phyloP scores from a whole-genome alignment of 1,140 invertebrate genomes.

The Solenopsis invicta region DNA sequence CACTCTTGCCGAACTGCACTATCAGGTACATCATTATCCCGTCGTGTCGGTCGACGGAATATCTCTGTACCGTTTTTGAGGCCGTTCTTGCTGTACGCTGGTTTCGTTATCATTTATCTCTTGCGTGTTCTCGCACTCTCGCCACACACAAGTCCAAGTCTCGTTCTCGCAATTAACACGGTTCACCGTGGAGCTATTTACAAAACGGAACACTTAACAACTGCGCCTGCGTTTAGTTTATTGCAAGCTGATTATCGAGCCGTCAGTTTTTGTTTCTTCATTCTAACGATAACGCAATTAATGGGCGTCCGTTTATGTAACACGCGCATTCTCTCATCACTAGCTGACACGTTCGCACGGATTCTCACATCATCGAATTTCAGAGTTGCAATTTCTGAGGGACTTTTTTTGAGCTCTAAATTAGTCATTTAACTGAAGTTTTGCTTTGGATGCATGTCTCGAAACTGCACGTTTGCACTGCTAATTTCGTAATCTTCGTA shows the following conservation, averaged over 20 bases:
- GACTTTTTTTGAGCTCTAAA: constrained; percentile 7
- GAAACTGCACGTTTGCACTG: constrained; percentile 35
- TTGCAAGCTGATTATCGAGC: constrained; percentile 68
- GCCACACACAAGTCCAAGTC: constrained; percentile 16
- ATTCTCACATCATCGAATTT: constrained; percentile 53
- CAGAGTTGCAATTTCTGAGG: neutral
- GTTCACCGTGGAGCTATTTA: constrained; percentile 71
- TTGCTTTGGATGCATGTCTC: neutral
- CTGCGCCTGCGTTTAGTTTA: constrained; percentile 65
- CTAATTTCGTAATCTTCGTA: neutral
- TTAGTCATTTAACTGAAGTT: constrained; percentile 34
- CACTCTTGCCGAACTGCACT: neutral
- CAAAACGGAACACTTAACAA: constrained; percentile 75
- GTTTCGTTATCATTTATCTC: constrained; percentile 51
- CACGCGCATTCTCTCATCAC: constrained; percentile 40
- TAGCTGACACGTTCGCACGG: constrained; percentile 57
- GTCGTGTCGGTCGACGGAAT: constrained; percentile 49
- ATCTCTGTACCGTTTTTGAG: constrained; percentile 60
- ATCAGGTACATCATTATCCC: neutral
- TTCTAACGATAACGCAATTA: constrained; percentile 52
- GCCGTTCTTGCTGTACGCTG: constrained; percentile 68
- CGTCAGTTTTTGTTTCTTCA: constrained; percentile 19
- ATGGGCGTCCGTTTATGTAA: constrained; percentile 25
- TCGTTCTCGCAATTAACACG: constrained; percentile 49
- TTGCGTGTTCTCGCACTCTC: constrained; percentile 5